Conservation (phyloP, 2,797 vertebrate genomes). For the Oreortyx pictus region DNA sequence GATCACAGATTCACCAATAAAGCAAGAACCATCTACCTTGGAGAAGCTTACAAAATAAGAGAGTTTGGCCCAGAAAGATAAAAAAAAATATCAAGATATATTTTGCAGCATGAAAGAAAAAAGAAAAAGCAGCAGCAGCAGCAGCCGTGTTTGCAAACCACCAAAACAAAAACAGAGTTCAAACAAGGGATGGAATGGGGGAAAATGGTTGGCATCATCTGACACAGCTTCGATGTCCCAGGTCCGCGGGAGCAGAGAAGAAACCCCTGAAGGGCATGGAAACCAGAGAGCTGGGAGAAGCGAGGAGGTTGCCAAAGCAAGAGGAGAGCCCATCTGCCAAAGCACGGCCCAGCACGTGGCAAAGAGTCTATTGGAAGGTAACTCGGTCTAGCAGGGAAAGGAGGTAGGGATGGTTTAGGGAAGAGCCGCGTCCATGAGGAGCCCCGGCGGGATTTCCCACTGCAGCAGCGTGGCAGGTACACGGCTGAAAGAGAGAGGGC, state of each 20-base stretch:
- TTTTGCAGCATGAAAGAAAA: constrained; percentile 63
- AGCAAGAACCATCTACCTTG: constrained; percentile 23
- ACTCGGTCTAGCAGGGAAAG: constrained; percentile 69
- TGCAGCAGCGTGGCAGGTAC: constrained; percentile 62
- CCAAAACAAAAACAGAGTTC: constrained; percentile 59
- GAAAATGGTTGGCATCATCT: constrained; percentile 52
- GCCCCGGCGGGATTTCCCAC: constrained; percentile 68
- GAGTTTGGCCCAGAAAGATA: constrained; percentile 68
- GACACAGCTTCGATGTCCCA: constrained; percentile 49
- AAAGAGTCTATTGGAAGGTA: constrained; percentile 54
- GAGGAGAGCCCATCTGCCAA: constrained; percentile 46
- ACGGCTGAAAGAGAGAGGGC: constrained; percentile 68
- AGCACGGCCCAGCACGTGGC: constrained; percentile 5
- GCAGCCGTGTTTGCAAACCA: constrained; percentile 65
- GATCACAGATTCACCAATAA: background rate
- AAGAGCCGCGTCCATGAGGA: constrained; percentile 64
- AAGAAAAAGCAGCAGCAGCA: background rate
- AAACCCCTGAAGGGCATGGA: constrained; percentile 47
- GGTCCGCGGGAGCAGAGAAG: constrained; percentile 21
- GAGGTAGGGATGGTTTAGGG: constrained; percentile 65
- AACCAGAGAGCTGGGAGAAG: constrained; percentile 66
- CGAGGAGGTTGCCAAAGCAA: constrained; percentile 70
- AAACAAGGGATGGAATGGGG: constrained; percentile 49
- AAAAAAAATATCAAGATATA: constrained; percentile 66
- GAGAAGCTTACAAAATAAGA: constrained; percentile 65